Evolutionary conservation across 2,888 invertebrate genomes (phyloP).

Genomic region (Melanargia galathea): DNA sequence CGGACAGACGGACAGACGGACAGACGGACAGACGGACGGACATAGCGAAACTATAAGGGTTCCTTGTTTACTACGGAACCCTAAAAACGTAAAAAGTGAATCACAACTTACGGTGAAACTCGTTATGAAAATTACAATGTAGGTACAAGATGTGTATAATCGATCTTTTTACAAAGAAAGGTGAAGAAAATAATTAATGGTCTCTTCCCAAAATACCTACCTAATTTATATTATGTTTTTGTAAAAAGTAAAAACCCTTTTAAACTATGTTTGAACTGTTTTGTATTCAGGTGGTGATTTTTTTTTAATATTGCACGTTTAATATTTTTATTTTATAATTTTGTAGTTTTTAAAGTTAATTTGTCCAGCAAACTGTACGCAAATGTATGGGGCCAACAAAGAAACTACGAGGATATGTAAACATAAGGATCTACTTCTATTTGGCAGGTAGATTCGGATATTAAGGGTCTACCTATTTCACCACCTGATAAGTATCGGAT

Average conservation of each 20-base stretch:
- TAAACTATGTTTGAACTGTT: not conserved
- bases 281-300: not conserved
- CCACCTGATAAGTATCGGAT: too few relatives aligned
- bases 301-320: too few relatives aligned
- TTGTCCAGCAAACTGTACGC: conserved; percentile 26
- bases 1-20: too few relatives aligned
- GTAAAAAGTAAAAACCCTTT: not conserved
- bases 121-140: conserved; percentile 10
- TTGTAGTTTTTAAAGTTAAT: not conserved
- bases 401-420: conserved; percentile 45
- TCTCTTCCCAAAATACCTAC: not conserved
- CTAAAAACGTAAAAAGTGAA: conserved; percentile 18
- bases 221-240: not conserved
- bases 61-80: too few relatives aligned
- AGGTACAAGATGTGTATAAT: conserved; percentile 3
- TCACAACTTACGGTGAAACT: conserved; percentile 16
- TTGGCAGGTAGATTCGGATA: conserved; percentile 50
- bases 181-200: not conserved
- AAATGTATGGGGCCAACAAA: conserved; percentile 48
- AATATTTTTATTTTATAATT: not conserved
- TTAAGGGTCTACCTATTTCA: too few relatives aligned
- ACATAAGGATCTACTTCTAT: conserved; percentile 45
- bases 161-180: conserved; percentile 11
- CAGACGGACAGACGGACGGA: too few relatives aligned
- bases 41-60: too few relatives aligned